Conservation (phyloP, 2,113 vertebrate genomes). For the Vidua macroura region DNA sequence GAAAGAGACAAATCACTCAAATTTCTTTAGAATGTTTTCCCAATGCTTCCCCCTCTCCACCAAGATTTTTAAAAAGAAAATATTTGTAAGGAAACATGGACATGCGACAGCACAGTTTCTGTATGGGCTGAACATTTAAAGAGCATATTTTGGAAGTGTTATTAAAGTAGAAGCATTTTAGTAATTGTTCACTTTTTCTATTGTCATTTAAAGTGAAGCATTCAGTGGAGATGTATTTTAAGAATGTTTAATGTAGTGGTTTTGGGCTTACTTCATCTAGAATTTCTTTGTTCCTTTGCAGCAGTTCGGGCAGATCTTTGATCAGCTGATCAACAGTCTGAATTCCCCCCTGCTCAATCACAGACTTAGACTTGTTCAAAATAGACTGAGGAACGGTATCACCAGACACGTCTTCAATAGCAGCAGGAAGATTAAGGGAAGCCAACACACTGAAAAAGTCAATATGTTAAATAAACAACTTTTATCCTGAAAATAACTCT, state of each 20-base stretch:
- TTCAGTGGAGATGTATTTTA: not conserved
- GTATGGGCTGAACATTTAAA: not conserved
- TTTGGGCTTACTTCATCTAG: constrained; percentile 85
- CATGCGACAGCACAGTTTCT: not conserved
- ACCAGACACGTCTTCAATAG: constrained; percentile 94
- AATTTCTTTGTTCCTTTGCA: constrained; percentile 95
- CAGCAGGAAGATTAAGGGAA: constrained; percentile 96
- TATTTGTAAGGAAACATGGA: not conserved
- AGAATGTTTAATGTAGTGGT: not conserved
- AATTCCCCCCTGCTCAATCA: constrained; percentile 91
- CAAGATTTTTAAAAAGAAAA: not conserved
- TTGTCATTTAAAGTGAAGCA: not conserved
- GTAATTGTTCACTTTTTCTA: not conserved
- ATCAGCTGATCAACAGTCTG: constrained; percentile 95
- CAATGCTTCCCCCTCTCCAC: fast-evolving
- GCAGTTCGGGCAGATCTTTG: constrained; percentile 90
- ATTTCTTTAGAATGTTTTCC: not conserved
- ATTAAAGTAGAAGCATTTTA: not conserved
- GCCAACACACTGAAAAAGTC: constrained; percentile 84
- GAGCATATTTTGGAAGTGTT: not conserved
- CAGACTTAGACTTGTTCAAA: constrained; percentile 85
- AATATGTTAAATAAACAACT: not conserved
- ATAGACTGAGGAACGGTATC: constrained; percentile 96
- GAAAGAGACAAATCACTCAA: not conserved
- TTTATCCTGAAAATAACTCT: not conserved